These are phyloP conservation scores for Bufo bufo DNA, from an alignment of 2,113 vertebrate species.

Conservation along the genomic window DNA sequence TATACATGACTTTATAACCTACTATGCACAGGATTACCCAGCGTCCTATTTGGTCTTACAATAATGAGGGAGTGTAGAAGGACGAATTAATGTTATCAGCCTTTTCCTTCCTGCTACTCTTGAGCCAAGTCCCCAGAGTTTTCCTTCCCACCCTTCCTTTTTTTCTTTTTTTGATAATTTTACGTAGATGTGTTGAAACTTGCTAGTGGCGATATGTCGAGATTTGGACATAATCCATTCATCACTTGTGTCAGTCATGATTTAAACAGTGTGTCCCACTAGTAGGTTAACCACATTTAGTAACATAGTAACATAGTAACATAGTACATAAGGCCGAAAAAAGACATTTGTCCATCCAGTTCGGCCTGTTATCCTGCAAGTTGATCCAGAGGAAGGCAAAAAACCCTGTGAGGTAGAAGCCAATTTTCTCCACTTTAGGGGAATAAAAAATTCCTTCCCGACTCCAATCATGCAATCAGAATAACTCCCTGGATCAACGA, in stretches of 20 bases:
- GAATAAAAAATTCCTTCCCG: too few species aligned
- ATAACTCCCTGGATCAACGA: too few species aligned
- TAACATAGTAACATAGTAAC: too few species aligned
- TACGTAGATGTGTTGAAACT: constrained; percentile 28
- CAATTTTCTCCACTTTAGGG: too few species aligned
- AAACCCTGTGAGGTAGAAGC: too few species aligned
- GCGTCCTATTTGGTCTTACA: not conserved
- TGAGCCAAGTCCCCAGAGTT: not conserved
- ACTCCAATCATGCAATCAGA: too few species aligned
- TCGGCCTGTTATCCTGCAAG: too few species aligned
- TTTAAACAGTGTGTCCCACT: not conserved
- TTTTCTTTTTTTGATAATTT: constrained; percentile 25
- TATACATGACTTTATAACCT: not conserved
- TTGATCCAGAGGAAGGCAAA: too few species aligned
- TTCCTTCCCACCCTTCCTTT: constrained; percentile 44
- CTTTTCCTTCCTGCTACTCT: constrained; percentile 42
- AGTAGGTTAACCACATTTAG: not conserved
- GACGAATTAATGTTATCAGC: constrained; percentile 30
- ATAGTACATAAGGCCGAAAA: too few species aligned
- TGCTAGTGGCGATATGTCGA: not conserved
- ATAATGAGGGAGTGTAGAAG: constrained; percentile 44
- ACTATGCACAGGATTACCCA: not conserved
- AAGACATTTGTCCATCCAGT: too few species aligned
- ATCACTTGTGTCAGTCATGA: not conserved
- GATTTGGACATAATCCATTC: not conserved